Evolutionary conservation across 2,113 vertebrate genomes (phyloP), one percentile per base, ranked within the genome.

Genomic region (Oreochromis spilurus): DNA sequence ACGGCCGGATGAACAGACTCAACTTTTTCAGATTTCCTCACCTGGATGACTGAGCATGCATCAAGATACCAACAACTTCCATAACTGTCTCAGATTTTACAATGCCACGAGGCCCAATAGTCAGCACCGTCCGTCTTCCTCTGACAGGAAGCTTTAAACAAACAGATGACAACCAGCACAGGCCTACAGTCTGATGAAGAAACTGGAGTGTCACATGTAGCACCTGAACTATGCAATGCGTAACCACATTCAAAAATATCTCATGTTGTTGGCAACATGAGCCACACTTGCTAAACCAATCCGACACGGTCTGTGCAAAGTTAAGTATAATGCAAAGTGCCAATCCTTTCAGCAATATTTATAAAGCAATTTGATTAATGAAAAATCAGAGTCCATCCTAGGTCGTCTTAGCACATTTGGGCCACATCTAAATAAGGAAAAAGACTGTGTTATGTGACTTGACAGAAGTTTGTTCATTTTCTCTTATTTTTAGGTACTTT

Each of bases 1-100:
- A 65, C 4, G 0, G 10, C 60, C 0, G 1, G 60, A 65, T 38
- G 19, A 38, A 65, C 60, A 65, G 10, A 65, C 34, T 65, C 0
- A 38, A 65, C 10, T 65, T 65, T 65, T 65, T 38, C 34, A 38
- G 60, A 65, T 38, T 65, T 65, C 60, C 60, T 67, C 34, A 38
- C 19, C 34, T 67, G 11, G 10, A 38, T 21, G 34, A 65, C 17
- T 65, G 34, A 65, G 60, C 34, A 65, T 7, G 34, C 60, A 65
- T 65, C 60, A 65, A 65, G 19, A 65, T 17, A 29, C 16, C 14
- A 12, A 75, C 70, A 77, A 13, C 70, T 31, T 50, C 14, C 36
- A 65, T 65, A 65, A 65, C 9, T 1, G 31, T 65, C 34, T 21
- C 38, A 0, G 19, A 21, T 38, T 38, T 38, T 65, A 38, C 34